These are phyloP conservation scores for Hystrix cristata DNA, from an alignment of 2,113 vertebrate species.

Conservation along the genomic window DNA sequence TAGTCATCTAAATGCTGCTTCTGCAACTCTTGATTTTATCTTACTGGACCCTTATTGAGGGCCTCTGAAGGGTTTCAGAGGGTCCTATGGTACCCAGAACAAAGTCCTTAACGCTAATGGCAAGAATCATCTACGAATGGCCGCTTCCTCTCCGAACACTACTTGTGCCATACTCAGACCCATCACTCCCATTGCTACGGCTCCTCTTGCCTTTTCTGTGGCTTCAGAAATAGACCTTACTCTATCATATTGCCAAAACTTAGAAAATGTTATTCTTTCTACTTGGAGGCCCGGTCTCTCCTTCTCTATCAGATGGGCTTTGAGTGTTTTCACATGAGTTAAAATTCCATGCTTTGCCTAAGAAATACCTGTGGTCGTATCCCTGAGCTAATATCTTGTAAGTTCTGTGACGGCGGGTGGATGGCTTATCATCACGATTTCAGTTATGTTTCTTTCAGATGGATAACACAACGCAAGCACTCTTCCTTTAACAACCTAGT, in stretches of 20 bases:
- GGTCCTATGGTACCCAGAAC: not conserved
- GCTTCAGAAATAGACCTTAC: not conserved
- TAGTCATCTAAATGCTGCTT: not conserved
- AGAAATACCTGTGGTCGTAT: not conserved
- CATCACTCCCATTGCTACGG: fast-evolving
- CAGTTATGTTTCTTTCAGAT: constrained; percentile 3
- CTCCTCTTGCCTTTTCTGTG: not conserved
- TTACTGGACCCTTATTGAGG: not conserved
- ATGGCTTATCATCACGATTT: not conserved
- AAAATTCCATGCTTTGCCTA: not conserved
- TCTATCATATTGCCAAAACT: not conserved
- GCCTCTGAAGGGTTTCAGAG: not conserved
- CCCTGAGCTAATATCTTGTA: not conserved
- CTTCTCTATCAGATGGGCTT: not conserved
- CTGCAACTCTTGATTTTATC: not conserved
- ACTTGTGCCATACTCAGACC: not conserved
- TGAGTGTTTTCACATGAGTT: not conserved
- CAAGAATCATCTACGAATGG: not conserved
- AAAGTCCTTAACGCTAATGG: not conserved
- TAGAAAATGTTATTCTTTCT: not conserved
- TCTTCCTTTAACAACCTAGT: not conserved
- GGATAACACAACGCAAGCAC: not conserved
- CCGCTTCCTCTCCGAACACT: not conserved
- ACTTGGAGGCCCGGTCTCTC: not conserved
- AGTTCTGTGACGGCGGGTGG: not conserved